These are phyloP conservation scores for Carcina quercana DNA, from an alignment of 2,888 invertebrate genomes.

Conservation along the genomic window DNA sequence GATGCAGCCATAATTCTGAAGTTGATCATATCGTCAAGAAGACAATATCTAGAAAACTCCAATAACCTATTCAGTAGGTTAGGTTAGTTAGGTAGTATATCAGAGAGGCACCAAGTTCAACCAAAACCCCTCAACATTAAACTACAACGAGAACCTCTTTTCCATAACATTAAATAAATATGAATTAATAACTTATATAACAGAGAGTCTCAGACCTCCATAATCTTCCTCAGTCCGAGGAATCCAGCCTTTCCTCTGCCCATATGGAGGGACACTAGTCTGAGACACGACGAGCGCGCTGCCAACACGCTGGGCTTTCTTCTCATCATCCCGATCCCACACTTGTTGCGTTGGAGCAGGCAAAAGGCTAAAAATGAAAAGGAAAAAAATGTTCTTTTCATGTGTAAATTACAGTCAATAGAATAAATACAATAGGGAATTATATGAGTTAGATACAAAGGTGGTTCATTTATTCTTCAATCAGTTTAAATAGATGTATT, in stretches of 20 bases:
- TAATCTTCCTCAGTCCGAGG: slow-evolving; percentile 86
- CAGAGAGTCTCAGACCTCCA: slow-evolving; percentile 65
- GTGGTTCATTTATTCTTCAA: too few species aligned
- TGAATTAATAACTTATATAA: neutral
- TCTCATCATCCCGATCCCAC: slow-evolving; percentile 93
- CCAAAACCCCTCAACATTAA: too few species aligned
- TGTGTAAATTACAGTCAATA: too few species aligned
- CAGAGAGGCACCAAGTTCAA: too few species aligned
- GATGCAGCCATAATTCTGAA: too few species aligned
- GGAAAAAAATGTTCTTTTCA: neutral
- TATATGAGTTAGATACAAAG: too few species aligned
- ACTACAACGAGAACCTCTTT: neutral
- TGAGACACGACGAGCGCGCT: slow-evolving; percentile 85
- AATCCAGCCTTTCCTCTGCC: slow-evolving; percentile 95
- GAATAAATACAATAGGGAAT: too few species aligned
- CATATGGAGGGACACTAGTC: slow-evolving; percentile 93
- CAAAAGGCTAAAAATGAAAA: slow-evolving; percentile 77
- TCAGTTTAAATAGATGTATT: too few species aligned
- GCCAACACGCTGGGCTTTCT: slow-evolving; percentile 66
- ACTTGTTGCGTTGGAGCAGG: slow-evolving; percentile 91
- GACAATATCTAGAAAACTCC: too few species aligned
- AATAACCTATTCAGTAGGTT: too few species aligned
- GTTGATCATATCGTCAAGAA: too few species aligned
- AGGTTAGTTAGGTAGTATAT: too few species aligned
- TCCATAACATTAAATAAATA: neutral